Evolutionary conservation across 2,888 invertebrate species (phyloP), one percentile per base, ranked within the genome.

Genomic region (Aphodius sticticus): DNA sequence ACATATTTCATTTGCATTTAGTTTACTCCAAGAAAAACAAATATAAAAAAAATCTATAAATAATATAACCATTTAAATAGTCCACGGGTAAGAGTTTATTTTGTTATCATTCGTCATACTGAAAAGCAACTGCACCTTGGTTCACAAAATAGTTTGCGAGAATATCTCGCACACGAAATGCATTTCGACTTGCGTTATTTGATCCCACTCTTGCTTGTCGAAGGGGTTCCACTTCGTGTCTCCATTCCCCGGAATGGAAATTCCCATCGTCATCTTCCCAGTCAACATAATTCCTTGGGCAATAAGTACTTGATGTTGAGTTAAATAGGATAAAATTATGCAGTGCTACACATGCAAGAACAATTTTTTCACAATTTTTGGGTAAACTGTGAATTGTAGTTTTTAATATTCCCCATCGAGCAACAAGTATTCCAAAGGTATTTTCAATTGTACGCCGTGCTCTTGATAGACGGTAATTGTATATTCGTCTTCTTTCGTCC

Each of bases 251-350:
- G 7, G 69, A 76, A 76, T 76, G 53, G 12, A 76, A 35, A 69
- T 16, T 38, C 69, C 76, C 76, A 69, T 69, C 16, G 5, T 69
- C 69, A 76, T 76, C 76, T 76, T 76, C 76, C 76, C 76, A 76
- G 69, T 76, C 76, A 16, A 76, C 69, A 15, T 77, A 71, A 70
- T 77, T 77, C 71, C 35, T 26, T 70, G 71, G 38, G 26, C 71
- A 77, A 71, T 71, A 77, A 71, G 53, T 71, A 16, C 36, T 16
- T 77, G 38, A 5, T 15, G 3, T 26, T 9, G 16, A 76, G 38
- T 77, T 77, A 14, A 77, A 70, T 77, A 70, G 70, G 9, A 77
- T 71, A 71, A 6, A 77, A 77, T 77, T 77, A 38, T 77, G 71
- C 70, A 71, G 37, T 26, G 71, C 71, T 70, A 71, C 16, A 70